Evolutionary conservation across 2,888 invertebrate genomes (phyloP), one percentile per base, ranked within the genome.

Genomic region (Trichogramma dendrolimi): DNA sequence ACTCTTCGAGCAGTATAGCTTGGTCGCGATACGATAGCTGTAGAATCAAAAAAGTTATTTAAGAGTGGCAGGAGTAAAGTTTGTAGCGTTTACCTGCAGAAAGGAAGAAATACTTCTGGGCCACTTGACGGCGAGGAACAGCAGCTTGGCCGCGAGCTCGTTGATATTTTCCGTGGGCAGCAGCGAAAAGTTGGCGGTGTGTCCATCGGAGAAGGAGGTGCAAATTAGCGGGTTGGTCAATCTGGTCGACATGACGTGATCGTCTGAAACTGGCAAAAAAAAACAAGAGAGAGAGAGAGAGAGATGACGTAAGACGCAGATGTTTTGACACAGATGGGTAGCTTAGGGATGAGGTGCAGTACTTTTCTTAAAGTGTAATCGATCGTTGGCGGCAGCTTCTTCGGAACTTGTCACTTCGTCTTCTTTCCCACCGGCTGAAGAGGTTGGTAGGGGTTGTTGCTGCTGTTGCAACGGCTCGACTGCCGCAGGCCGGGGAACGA

Each of bases 51-150:
- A 54, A 39, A 6, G 42, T 10, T 11, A n/a, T 46, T 1, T 38
- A 47, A 27, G 5, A 46, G 8, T 2, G 46, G n/a, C n/a, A 10
- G 8, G 14, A 50, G 10, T 11, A 40, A 44, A 10, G 43, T 53
- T 55, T 43, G 44, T 14, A 43, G 11, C n/a, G 46, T 5, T 54
- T 77, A 90, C 84, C 75, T 90, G 88, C 11, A 87, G 78, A 75
- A 91, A 92, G 1, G 90, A 86, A 0, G 89, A 87, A 55, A 92
- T 87, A 55, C 87, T 87, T 68, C 88, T 84, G 0, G 91, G 86
- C 92, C 93, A 94, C 75, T 89, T 88, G 1, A 93, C 87, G 0
- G 89, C 85, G 44, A 90, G 81, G 70, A 91, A 90, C 39, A 94
- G 79, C 42, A 94, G 79, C 72, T 90, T 90, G 0, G 90, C 87